These are phyloP conservation scores for Teleogryllus oceanicus DNA, from an alignment of 2,888 invertebrate genomes.

Conservation along the genomic window DNA sequence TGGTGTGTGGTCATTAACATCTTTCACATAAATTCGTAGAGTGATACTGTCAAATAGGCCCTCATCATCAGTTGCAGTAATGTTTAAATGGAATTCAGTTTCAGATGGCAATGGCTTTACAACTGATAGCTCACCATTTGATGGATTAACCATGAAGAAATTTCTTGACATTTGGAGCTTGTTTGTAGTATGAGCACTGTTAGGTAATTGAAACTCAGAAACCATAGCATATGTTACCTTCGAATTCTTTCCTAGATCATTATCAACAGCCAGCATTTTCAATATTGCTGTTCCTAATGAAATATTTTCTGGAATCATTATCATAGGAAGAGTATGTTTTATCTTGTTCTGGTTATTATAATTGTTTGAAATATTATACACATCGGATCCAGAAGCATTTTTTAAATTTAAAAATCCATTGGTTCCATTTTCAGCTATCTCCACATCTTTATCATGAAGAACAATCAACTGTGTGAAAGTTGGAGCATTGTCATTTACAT, in stretches of 20 bases:
- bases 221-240: slow-evolving; percentile 67
- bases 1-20: slow-evolving; percentile 81
- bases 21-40: slow-evolving; percentile 68
- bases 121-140: slow-evolving; percentile 70
- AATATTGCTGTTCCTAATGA: slow-evolving; percentile 66
- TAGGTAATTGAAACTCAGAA: slow-evolving; percentile 64
- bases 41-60: slow-evolving; percentile 67
- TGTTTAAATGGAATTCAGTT: slow-evolving; percentile 68
- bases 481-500: slow-evolving; percentile 79
- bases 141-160: slow-evolving; percentile 72
- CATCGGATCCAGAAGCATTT: background rate
- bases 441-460: slow-evolving; percentile 63
- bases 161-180: slow-evolving; percentile 53
- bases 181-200: slow-evolving; percentile 48
- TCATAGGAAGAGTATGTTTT: slow-evolving; percentile 54
- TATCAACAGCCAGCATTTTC: slow-evolving; percentile 67
- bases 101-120: slow-evolving; percentile 70
- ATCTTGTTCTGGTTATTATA: slow-evolving; percentile 22
- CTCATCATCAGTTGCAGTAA: slow-evolving; percentile 73
- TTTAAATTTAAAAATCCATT: background rate
- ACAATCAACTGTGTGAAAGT: slow-evolving; percentile 67
- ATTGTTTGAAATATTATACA: slow-evolving; percentile 22
- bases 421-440: slow-evolving; percentile 48
- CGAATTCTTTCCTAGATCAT: slow-evolving; percentile 67
- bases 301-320: slow-evolving; percentile 69